Evolutionary conservation across 2,888 invertebrate species (phyloP), one percentile per base, ranked within the genome.

Genomic region (Sycophila texana): DNA sequence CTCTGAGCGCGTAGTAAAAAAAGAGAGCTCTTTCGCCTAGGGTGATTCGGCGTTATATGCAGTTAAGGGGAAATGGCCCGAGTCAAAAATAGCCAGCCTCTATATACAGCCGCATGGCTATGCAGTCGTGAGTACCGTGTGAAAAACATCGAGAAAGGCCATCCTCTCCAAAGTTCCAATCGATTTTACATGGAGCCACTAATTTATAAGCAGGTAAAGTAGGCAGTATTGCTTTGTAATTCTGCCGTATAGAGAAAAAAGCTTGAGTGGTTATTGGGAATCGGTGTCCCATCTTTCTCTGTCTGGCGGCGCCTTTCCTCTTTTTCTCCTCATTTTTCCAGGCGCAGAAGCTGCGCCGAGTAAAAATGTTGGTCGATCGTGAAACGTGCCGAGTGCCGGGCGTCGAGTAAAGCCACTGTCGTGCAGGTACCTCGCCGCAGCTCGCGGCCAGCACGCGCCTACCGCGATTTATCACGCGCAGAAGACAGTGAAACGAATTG

Each of bases 401-500:
- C 26, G n/a, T 4, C n/a, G 53, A 26, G 55, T 4, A 20, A 22
- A 13, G 14, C 22, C 67, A 55, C 7, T 2, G 3, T 2, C n/a
- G n/a, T 5, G n/a, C 20, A 18, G n/a, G 14, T 13, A n/a, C n/a
- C n/a, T n/a, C n/a, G n/a, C n/a, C 16, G 22, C 61, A 4, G 22
- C 63, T 30, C 53, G 63, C 82, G 84, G 84, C 85, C 85, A 81
- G 85, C 85, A 85, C 84, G 83, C 80, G 83, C 77, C 84, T 84
- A 83, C 84, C 82, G 83, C 86, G 85, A 88, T 88, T 88, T 88
- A 88, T 88, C 86, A 86, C 86, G 80, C 74, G 78, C 58, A 47
- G 82, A 68, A 66, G 83, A 84, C 84, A 84, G 83, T 84, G 82
- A 87, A 87, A 88, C 86, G 87, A 87, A 88, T 88, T 86, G 87